Conservation (phyloP, 2,797 vertebrate species). For the Pampus argenteus region DNA sequence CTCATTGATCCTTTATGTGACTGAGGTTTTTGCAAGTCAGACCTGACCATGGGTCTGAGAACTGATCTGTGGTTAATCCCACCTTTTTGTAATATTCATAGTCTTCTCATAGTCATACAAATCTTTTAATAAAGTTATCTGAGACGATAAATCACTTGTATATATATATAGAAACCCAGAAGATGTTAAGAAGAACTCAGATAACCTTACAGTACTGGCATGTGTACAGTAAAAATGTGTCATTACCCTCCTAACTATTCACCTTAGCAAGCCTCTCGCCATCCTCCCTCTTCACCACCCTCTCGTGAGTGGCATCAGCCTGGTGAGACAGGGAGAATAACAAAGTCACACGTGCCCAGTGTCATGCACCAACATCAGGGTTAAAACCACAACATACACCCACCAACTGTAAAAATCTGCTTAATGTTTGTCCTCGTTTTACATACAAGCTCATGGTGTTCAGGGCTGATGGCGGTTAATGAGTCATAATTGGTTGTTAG, state of each 20-base stretch:
- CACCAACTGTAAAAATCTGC: neutral
- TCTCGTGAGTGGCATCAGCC: constrained; percentile 92
- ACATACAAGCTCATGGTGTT: constrained; percentile 32
- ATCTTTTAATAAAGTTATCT: constrained; percentile 8
- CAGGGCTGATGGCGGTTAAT: constrained; percentile 42
- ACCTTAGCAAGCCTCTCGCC: constrained; percentile 95
- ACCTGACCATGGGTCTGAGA: too few species aligned
- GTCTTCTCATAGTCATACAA: constrained; percentile 24
- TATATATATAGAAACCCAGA: too few species aligned
- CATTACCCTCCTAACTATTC: neutral
- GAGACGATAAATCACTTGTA: neutral
- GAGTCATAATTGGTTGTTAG: constrained; percentile 42
- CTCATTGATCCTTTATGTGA: too few species aligned
- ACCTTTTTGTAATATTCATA: constrained; percentile 19
- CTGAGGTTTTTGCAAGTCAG: too few species aligned
- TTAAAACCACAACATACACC: constrained; percentile 17
- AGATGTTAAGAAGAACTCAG: neutral
- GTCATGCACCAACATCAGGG: neutral
- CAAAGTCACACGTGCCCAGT: constrained; percentile 19
- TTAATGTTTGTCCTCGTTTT: constrained; percentile 38
- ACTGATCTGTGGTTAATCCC: constrained; percentile 19
- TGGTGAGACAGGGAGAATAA: constrained; percentile 59
- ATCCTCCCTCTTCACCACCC: constrained; percentile 93
- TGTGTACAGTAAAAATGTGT: neutral
- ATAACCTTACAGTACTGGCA: neutral